Evolutionary conservation across 2,113 vertebrate genomes (phyloP).

Genomic region (Tachysurus fulvidraco): DNA sequence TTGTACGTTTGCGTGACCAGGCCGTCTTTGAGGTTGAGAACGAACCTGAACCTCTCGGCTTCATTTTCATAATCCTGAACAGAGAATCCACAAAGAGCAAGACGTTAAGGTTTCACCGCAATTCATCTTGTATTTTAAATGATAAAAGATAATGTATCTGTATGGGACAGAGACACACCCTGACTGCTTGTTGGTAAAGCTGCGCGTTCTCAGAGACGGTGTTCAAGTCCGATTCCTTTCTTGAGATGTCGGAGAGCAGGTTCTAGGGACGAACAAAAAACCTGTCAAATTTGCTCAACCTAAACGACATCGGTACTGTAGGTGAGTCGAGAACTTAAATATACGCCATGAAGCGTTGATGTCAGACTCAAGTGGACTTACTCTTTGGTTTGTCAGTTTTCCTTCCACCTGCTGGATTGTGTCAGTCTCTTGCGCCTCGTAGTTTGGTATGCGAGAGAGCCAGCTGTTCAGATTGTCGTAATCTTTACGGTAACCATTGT

Average conservation of each 20-base stretch:
- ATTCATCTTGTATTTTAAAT: too few species aligned
- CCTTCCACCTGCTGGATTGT: constrained; percentile 79
- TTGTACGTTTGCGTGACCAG: constrained; percentile 83
- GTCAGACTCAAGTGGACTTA: constrained; percentile 56
- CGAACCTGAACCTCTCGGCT: constrained; percentile 85
- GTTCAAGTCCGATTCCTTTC: constrained; percentile 86
- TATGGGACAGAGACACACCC: constrained; percentile 73
- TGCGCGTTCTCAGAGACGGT: constrained; percentile 81
- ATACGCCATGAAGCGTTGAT: neutral
- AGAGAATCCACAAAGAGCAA: constrained; percentile 11
- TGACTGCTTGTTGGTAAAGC: constrained; percentile 90
- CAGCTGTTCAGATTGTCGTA: constrained; percentile 82
- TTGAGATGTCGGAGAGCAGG: constrained; percentile 84
- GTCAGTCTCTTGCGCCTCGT: constrained; percentile 87
- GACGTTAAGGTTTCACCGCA: neutral
- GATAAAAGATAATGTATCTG: neutral
- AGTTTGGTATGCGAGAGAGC: constrained; percentile 83
- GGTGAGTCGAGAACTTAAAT: neutral
- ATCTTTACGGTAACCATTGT: constrained; percentile 76
- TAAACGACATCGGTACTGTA: neutral
- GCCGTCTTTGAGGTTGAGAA: constrained; percentile 88
- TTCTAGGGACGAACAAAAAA: constrained; percentile 68
- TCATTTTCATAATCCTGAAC: constrained; percentile 90
- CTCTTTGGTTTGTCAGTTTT: constrained; percentile 91
- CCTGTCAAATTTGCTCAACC: neutral